These are phyloP conservation scores for Mercenaria mercenaria DNA, from an alignment of 1,140 invertebrate genomes.

Conservation along the genomic window DNA sequence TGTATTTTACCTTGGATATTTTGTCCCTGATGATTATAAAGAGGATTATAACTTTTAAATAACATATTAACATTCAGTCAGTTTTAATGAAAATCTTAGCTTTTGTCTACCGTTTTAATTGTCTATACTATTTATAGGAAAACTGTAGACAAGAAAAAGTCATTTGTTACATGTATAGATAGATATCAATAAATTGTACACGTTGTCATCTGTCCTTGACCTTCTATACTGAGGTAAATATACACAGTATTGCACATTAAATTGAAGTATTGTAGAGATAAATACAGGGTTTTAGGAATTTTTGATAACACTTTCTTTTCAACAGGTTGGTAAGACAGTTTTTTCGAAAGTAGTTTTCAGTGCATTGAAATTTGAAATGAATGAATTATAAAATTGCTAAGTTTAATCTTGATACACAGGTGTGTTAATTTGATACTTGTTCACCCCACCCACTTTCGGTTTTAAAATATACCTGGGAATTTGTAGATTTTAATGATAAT, in stretches of 20 bases:
- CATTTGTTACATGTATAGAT: background rate
- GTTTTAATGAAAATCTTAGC: no score
- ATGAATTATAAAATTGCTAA: background rate
- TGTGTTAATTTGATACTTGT: conserved; percentile 8
- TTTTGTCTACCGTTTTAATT: no score
- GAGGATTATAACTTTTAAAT: no score
- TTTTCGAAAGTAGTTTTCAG: background rate
- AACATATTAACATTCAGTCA: no score
- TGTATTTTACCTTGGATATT: no score
- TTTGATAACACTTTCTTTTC: background rate
- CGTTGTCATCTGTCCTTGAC: conserved; percentile 14
- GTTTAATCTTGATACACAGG: background rate
- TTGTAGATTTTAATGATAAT: background rate
- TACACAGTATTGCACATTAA: background rate
- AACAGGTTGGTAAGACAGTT: background rate
- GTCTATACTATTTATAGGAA: no score
- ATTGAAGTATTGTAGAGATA: no score
- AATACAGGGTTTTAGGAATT: background rate
- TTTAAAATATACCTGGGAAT: background rate
- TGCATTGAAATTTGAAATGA: background rate
- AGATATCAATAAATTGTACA: conserved; percentile 30
- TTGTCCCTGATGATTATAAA: no score
- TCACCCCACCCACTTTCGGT: conserved; percentile 38
- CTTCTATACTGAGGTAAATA: background rate
- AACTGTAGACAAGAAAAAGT: no score